phyloP scores from a whole-genome alignment of 2,888 invertebrate species.

The Sphecodes monilicornis region DNA sequence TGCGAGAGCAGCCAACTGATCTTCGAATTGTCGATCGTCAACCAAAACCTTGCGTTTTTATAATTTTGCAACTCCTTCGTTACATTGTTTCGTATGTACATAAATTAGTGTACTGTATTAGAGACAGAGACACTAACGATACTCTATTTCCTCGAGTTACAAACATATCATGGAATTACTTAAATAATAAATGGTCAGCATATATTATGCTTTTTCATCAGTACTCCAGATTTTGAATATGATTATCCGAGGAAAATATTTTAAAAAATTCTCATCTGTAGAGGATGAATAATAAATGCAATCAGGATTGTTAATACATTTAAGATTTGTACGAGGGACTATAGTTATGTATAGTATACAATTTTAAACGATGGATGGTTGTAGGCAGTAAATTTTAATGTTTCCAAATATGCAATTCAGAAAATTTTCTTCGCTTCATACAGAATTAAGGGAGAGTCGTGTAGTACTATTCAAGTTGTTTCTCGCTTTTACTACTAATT shows the following conservation, averaged over 20 bases:
- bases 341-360: background rate
- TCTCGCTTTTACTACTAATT: too few species aligned
- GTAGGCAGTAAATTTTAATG: background rate
- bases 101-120: background rate
- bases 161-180: too few species aligned
- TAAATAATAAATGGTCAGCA: background rate
- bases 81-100: too few species aligned
- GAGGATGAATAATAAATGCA: background rate
- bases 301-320: background rate
- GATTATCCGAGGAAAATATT: background rate
- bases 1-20: conserved; percentile 33
- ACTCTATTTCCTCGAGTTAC: too few species aligned
- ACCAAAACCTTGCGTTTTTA: background rate
- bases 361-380: too few species aligned
- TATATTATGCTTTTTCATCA: background rate
- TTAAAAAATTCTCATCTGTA: background rate
- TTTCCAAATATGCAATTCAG: background rate
- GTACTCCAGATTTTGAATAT: background rate
- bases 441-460: too few species aligned
- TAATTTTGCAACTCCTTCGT: background rate
- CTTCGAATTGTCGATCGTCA: background rate
- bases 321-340: background rate
- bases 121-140: background rate
- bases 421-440: too few species aligned
- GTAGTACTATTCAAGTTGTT: too few species aligned